These are phyloP conservation scores for Callitettix versicolor DNA, from an alignment of 1,140 invertebrate genomes.

Conservation along the genomic window DNA sequence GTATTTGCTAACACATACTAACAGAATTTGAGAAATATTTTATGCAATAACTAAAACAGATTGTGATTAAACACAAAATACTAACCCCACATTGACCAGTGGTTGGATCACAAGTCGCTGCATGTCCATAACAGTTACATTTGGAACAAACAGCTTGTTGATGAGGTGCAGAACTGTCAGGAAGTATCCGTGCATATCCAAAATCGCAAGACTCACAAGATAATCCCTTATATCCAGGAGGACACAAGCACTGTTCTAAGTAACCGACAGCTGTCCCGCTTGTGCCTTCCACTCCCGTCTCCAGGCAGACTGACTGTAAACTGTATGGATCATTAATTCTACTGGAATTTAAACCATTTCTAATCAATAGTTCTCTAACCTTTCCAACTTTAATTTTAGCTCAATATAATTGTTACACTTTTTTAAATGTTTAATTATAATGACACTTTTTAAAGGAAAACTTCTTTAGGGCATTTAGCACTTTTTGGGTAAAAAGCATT, in stretches of 20 bases:
- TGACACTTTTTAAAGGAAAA: too few relatives aligned
- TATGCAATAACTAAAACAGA: neutral
- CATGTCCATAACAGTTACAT: conserved; percentile 85
- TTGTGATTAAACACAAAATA: conserved; percentile 9
- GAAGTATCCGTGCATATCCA: conserved; percentile 51
- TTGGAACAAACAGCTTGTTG: conserved; percentile 56
- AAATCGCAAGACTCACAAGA: conserved; percentile 78
- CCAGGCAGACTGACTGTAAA: conserved; percentile 21
- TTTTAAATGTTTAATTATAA: neutral
- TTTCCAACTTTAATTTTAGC: neutral
- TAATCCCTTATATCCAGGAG: conserved; percentile 56
- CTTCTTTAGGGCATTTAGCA: too few relatives aligned
- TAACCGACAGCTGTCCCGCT: conserved; percentile 15
- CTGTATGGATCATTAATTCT: conserved; percentile 4
- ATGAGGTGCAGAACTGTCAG: conserved; percentile 26
- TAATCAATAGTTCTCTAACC: neutral
- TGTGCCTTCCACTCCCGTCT: conserved; percentile 19
- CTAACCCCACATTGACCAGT: conserved; percentile 68
- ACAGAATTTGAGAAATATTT: too few relatives aligned
- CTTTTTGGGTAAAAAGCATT: neutral
- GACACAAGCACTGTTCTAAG: conserved; percentile 46
- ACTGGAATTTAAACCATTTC: neutral
- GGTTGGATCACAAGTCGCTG: conserved; percentile 65
- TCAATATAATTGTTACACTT: neutral
- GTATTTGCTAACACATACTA: too few relatives aligned